phyloP scores from a whole-genome alignment of 2,113 vertebrate genomes.

The Pao palembangensis region DNA sequence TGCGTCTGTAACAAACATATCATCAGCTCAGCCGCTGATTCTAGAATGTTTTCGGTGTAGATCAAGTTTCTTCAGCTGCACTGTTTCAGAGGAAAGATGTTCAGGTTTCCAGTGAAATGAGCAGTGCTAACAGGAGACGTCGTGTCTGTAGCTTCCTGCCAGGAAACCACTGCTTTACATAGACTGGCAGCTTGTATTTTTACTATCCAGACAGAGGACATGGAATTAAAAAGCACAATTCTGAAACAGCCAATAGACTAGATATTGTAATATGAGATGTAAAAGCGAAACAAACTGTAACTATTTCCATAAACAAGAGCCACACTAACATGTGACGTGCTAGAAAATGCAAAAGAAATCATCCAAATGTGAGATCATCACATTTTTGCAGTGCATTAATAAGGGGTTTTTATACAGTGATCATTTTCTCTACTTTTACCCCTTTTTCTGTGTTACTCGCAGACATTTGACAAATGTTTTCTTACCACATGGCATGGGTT shows the following conservation, averaged over 20 bases:
- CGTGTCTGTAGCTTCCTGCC: constrained; percentile 90
- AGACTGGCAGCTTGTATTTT: constrained; percentile 86
- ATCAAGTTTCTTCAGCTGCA: too few species aligned
- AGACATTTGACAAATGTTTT: constrained; percentile 83
- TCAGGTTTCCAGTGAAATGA: too few species aligned
- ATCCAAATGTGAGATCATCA: constrained; percentile 87
- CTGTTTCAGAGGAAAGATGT: too few species aligned
- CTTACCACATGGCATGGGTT: constrained; percentile 97
- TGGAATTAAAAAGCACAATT: constrained; percentile 98
- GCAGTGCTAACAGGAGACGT: constrained; percentile 40
- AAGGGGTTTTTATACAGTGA: constrained; percentile 96
- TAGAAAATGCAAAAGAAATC: constrained; percentile 91
- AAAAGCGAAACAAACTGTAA: constrained; percentile 86
- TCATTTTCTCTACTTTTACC: constrained; percentile 74
- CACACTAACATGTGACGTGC: constrained; percentile 90
- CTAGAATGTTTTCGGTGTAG: too few species aligned
- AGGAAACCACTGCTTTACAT: constrained; percentile 83
- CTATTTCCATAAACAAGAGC: constrained; percentile 84
- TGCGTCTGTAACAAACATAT: too few species aligned
- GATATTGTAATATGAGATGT: constrained; percentile 86
- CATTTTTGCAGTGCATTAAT: constrained; percentile 90
- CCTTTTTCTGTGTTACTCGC: constrained; percentile 51
- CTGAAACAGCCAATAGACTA: constrained; percentile 83
- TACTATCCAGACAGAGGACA: constrained; percentile 81
- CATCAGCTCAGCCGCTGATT: too few species aligned